These are phyloP conservation scores for Salvelinus namaycush DNA, from an alignment of 2,113 vertebrate species.

Conservation along the genomic window DNA sequence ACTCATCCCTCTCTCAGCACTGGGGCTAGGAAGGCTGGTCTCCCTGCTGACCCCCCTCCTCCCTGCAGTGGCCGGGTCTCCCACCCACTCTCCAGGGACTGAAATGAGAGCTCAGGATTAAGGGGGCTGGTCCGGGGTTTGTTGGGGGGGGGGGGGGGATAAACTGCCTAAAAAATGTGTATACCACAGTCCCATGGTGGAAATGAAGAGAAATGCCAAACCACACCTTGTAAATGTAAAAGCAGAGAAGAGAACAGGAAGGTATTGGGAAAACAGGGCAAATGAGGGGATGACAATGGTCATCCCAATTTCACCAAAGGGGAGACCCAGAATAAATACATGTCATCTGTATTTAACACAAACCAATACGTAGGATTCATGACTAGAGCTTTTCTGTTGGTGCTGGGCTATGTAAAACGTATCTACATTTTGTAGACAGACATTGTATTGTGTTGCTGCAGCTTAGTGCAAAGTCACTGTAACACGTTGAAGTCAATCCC, in stretches of 20 bases:
- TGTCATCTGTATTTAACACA: conserved; percentile 42
- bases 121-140: too few relatives aligned
- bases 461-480: conserved; percentile 45
- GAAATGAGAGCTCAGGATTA: too few relatives aligned
- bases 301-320: conserved; percentile 34
- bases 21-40: conserved; percentile 27
- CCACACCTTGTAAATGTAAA: conserved; percentile 12
- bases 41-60: conserved; percentile 18
- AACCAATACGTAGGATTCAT: conserved; percentile 16
- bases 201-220: conserved; percentile 30
- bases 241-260: conserved; percentile 14
- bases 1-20: conserved; percentile 59
- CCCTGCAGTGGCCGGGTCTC: conserved; percentile 1
- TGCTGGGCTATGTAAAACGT: not conserved
- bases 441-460: not conserved
- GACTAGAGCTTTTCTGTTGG: not conserved
- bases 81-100: too few relatives aligned
- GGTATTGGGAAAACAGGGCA: not conserved
- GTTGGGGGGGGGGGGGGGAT: too few relatives aligned
- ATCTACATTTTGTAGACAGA: conserved; percentile 13
- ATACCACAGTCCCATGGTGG: not conserved
- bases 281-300: conserved; percentile 30
- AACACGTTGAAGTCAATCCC: conserved; percentile 37
- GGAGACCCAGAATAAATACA: conserved; percentile 7
- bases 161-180: too few relatives aligned